Evolutionary conservation across 2,797 vertebrate species (phyloP).

Genomic region (Enteromius mattozi): DNA sequence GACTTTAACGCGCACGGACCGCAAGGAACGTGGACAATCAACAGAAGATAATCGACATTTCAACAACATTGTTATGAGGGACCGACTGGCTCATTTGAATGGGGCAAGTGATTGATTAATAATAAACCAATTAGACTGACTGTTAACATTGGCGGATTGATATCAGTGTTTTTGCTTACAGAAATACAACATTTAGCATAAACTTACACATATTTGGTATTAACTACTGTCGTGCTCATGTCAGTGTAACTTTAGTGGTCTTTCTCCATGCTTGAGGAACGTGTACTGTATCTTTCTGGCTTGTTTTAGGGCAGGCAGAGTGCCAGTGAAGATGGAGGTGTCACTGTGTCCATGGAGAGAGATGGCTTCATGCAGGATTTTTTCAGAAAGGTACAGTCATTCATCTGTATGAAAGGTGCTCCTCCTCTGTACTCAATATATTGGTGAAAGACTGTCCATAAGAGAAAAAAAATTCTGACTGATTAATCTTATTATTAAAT

Average conservation of each 20-base stretch:
- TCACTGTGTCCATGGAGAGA: constrained; percentile 79
- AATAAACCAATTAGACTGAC: not conserved
- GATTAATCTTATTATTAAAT: not conserved
- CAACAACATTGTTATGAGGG: constrained; percentile 48
- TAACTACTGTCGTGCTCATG: not conserved
- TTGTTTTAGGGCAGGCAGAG: constrained; percentile 77
- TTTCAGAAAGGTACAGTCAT: constrained; percentile 75
- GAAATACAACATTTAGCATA: not conserved
- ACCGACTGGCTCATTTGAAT: constrained; percentile 55
- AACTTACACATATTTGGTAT: not conserved
- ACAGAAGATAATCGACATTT: constrained; percentile 4
- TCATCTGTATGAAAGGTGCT: not conserved
- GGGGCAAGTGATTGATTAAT: constrained; percentile 28
- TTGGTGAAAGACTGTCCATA: not conserved
- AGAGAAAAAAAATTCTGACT: not conserved
- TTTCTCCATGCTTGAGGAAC: not conserved
- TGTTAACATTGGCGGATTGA: not conserved
- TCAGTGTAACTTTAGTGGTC: not conserved
- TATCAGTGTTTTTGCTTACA: not conserved
- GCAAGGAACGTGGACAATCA: not conserved
- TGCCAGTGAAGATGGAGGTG: constrained; percentile 81
- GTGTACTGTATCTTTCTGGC: not conserved
- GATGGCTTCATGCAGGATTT: constrained; percentile 93
- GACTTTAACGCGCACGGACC: constrained; percentile 14
- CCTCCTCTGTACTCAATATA: not conserved